Base-by-base conservation (phyloP, 2,888 invertebrate species). In the Ornithoptera priamus region DNA sequence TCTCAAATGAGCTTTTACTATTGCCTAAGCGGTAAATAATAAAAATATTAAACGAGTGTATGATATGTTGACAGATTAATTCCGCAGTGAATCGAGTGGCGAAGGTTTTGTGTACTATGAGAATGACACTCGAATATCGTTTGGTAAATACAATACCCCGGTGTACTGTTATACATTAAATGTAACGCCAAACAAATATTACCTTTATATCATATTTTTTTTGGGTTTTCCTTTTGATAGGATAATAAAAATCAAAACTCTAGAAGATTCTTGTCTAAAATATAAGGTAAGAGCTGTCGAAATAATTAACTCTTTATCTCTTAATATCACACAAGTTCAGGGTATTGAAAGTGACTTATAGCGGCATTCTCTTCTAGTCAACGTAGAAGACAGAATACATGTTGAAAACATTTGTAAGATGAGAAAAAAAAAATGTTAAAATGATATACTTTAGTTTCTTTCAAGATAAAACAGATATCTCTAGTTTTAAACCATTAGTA, bases 1-100 rank as follows among this genome's bases (percentile, higher is more conserved):
- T 4, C n/a, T 53, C 53, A n/a, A n/a, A 53, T 53, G n/a, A 53
- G 18, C 53, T 53, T 53, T 53, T 53, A n/a, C 53, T n/a, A n/a
- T 12, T 53, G 53, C n/a, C n/a, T n/a, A 53, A n/a, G 18, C 53
- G 53, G n/a, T 53, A 53, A 53, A 60, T 60, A 60, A 58, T 58
- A 22, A 58, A 58, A 58, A 53, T 0, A 53, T 22, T 39, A n/a
- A n/a, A 61, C 60, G 36, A 36, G 18, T 60, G 10, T 61, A 39
- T 61, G 61, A 39, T 61, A 61, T 39, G 39, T 61, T 61, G 61
- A 61, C 18, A 61, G n/a, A 61, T 61, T 61, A 61, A 46, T 46
- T 46, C 22, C 42, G 46, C 5, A 46, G 46, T 20, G 42, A 62
- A 42, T 46, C 20, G 46, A 62, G 20, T 20, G 62, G 20, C 20